Conservation (phyloP, 2,797 vertebrate genomes). For the Enteromius thamalakanensis region DNA sequence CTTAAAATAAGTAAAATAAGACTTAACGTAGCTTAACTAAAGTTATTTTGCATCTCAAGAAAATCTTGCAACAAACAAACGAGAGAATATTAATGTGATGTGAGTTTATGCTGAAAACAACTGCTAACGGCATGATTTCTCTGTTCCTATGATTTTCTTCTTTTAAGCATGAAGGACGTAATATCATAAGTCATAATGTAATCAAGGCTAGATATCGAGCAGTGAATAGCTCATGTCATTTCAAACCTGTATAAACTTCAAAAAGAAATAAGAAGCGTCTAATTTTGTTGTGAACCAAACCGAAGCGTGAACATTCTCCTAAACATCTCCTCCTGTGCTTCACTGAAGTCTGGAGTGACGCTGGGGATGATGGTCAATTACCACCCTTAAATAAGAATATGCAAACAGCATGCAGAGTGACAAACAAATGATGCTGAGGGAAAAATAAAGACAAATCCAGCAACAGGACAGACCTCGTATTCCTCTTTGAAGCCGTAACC, state of each 20-base stretch:
- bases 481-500: constrained; percentile 98
- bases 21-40: not conserved
- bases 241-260: not conserved
- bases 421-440: not conserved
- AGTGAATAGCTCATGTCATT: not conserved
- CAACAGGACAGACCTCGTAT: constrained; percentile 85
- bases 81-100: too few relatives aligned
- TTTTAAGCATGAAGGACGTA: not conserved
- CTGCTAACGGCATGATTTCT: not conserved
- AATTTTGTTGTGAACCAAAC: not conserved
- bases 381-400: not conserved
- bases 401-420: constrained; percentile 45
- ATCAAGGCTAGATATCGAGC: not conserved
- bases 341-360: constrained; percentile 8
- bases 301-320: not conserved
- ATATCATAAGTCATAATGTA: not conserved
- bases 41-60: not conserved
- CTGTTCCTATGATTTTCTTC: not conserved
- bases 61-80: not conserved
- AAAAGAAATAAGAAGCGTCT: not conserved
- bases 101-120: not conserved
- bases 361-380: not conserved
- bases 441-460: not conserved
- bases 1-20: too few relatives aligned
- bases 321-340: constrained; percentile 23